Evolutionary conservation across 1,140 invertebrate species (phyloP).

Genomic region (Hyposmocoma kahamanoa): DNA sequence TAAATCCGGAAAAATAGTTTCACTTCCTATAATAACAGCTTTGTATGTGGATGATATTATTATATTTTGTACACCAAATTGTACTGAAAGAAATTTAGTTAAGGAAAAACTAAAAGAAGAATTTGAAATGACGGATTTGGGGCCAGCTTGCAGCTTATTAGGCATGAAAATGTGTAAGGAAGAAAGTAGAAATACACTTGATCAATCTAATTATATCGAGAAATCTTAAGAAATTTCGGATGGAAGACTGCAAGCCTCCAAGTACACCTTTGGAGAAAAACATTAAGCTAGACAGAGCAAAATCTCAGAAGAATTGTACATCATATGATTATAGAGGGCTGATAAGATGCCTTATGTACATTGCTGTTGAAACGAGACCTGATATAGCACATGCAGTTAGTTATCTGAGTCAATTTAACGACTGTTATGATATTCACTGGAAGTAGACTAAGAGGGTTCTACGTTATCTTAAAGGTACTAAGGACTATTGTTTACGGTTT

Average conservation of each 20-base stretch:
- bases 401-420: background rate
- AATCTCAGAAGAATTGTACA: background rate
- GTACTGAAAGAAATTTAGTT: background rate
- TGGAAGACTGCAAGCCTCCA: background rate
- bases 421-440: background rate
- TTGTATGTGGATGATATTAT: background rate
- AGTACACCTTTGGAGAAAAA: background rate
- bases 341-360: background rate
- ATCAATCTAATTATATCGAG: background rate
- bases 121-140: background rate
- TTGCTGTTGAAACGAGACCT: background rate
- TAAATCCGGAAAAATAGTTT: no score
- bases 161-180: background rate
- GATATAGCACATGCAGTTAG: background rate
- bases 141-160: background rate
- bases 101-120: background rate
- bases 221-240: background rate
- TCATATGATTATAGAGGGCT: background rate
- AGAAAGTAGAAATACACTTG: background rate
- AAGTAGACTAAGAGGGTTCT: background rate
- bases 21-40: no score
- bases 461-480: background rate
- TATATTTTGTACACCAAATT: background rate
- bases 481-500: background rate
- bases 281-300: background rate